Percentiles rank a stretch among this genome's conserved stretches.
Conservation (phyloP, 2,888 invertebrate species). For the Drosophila mulleri region DNA sequence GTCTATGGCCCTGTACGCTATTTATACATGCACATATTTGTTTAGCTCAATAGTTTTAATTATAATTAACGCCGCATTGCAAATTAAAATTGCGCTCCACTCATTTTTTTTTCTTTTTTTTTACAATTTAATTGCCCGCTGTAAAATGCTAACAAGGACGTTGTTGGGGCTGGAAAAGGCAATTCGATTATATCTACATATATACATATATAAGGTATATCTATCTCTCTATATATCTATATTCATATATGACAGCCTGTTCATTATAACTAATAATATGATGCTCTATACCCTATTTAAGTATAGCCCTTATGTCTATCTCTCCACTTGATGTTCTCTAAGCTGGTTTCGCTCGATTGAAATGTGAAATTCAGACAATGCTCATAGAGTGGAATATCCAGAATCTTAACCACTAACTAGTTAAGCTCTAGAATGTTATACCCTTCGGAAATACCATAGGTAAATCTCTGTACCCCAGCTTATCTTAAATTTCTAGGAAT, state of each 20-base stretch:
- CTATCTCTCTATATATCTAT: no score
- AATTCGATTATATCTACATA: background rate
- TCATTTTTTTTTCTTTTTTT: slow-evolving; percentile 21
- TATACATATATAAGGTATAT: background rate
- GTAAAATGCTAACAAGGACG: slow-evolving; percentile 27
- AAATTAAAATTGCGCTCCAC: slow-evolving; percentile 57
- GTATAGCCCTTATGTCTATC: background rate
- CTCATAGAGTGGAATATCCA: background rate
- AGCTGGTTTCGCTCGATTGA: background rate
- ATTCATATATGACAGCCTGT: background rate
- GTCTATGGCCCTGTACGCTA: slow-evolving; percentile 27
- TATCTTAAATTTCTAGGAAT: background rate
- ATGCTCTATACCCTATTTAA: background rate
- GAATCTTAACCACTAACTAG: background rate
- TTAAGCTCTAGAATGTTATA: background rate
- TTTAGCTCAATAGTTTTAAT: slow-evolving; percentile 76
- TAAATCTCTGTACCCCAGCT: no score
- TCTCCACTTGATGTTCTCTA: background rate
- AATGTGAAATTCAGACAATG: background rate
- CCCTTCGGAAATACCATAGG: background rate
- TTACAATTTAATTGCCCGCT: slow-evolving; percentile 24
- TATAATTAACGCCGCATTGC: slow-evolving; percentile 76
- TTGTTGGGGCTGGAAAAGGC: background rate
- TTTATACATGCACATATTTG: slow-evolving; percentile 51
- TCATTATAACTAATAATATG: slow-evolving; percentile 5